Base-by-base conservation (phyloP, 1,140 invertebrate genomes). In the Hyles euphorbiae region DNA sequence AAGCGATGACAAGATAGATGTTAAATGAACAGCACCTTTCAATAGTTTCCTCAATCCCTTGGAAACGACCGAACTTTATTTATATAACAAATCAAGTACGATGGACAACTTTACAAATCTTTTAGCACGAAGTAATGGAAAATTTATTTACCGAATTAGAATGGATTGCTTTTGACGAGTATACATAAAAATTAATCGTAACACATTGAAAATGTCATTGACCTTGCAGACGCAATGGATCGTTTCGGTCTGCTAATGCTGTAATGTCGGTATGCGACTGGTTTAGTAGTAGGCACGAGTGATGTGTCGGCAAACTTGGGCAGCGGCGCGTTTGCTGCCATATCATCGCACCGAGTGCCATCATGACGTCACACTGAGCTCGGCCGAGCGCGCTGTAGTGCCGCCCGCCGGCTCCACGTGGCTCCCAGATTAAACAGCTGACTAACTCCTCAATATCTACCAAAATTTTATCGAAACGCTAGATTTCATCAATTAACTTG, bases 181-280 rank as follows among this genome's bases (percentile, higher is more conserved):
- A 56, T 54, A 67, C 52, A 58, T 66, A 61, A 62, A 60, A 68
- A 46, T 63, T 67, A 63, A 65, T 60, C 57, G 52, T 60, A 45
- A 46, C 44, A 70, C 53, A 47, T 68, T 65, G 53, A 65, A 66
- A 50, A 57, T 75, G 83, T 81, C 83, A 81, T 71, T 81, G 81
- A 82, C 81, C 81, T 71, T 69, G 60, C 68, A 70, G 63, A 48
- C 68, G 53, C 64, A 48, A 68, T 64, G 67, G 70, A 72, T 65
- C 65, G 76, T 78, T 83, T 83, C 78, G 76, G 78, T 81, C 74
- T 79, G 74, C 67, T 80, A 72, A 65, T 76, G 70, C 77, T 84
- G 83, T 83, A 80, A 84, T 74, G 58, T 78, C 74, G 78, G 80
- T 79, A 83, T 79, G 80, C 69, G 78, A 84, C 83, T 83, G 81